phyloP scores from a whole-genome alignment of 2,113 vertebrate genomes.

The Dermatemys mawii region DNA sequence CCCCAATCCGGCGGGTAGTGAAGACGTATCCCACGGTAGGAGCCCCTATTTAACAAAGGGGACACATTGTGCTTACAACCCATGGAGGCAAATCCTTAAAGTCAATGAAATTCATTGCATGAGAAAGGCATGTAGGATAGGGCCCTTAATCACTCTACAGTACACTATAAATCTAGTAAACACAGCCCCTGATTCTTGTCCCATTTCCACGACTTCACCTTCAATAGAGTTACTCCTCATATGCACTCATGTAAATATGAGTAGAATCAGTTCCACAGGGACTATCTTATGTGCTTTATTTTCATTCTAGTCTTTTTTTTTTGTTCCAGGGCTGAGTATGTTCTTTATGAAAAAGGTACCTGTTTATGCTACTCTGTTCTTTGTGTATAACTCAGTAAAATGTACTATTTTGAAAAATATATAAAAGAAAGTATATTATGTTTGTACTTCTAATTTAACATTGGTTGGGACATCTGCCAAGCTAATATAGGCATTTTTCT shows the following conservation, averaged over 20 bases:
- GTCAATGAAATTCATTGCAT: background rate
- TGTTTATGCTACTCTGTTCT: slow-evolving; percentile 17
- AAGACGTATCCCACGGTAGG: too few relatives aligned
- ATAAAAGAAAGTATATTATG: slow-evolving; percentile 44
- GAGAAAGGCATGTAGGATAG: background rate
- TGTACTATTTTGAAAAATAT: background rate
- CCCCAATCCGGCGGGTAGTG: too few relatives aligned
- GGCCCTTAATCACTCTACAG: background rate
- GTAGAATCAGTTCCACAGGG: background rate
- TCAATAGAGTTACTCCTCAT: background rate
- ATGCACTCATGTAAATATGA: background rate
- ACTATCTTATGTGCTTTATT: background rate
- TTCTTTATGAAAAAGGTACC: background rate
- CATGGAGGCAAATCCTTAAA: background rate
- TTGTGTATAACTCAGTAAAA: background rate
- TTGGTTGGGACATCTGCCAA: slow-evolving; percentile 74
- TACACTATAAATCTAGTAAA: background rate
- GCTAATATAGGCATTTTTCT: slow-evolving; percentile 70
- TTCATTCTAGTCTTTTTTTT: background rate
- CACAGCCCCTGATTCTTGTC: background rate
- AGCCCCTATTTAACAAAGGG: background rate
- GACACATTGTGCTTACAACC: background rate
- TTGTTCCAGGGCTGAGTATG: background rate
- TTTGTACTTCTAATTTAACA: slow-evolving; percentile 77
- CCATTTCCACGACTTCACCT: background rate